A percentile compares a stretch with the other conserved stretches of the same genome.
These are phyloP conservation scores for Somateria mollissima DNA, from an alignment of 2,797 vertebrate genomes.

Conservation along the genomic window DNA sequence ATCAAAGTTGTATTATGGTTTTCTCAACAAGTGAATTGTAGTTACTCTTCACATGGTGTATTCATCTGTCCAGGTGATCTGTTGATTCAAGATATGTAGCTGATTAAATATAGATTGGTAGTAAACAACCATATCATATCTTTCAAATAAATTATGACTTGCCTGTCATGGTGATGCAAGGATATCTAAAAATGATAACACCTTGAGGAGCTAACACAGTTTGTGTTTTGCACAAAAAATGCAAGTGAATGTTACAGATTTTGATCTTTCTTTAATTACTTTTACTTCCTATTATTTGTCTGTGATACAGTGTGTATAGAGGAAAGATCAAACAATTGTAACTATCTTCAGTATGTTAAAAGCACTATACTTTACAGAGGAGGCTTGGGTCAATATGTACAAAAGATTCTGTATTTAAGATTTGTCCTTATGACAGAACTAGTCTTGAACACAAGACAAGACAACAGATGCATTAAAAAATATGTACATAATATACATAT, in stretches of 20 bases:
- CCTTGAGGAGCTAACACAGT: background rate
- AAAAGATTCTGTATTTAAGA: background rate
- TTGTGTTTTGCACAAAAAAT: background rate
- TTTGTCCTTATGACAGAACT: background rate
- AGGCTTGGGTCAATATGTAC: background rate
- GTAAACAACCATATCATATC: background rate
- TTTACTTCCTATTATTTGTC: background rate
- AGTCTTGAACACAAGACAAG: background rate
- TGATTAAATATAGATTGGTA: conserved; percentile 9
- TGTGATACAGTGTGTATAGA: background rate
- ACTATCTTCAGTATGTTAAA: background rate
- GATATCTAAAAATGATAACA: background rate
- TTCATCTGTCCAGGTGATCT: background rate
- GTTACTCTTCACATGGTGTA: background rate
- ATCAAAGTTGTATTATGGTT: background rate
- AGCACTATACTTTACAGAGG: background rate
- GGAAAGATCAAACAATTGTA: background rate
- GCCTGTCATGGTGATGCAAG: background rate
- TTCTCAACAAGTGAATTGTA: background rate
- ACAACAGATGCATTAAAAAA: no score
- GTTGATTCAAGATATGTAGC: background rate
- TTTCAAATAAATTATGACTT: background rate
- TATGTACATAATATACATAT: no score
- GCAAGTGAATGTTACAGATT: background rate
- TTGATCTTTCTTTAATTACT: background rate